Evolutionary conservation across 2,888 invertebrate species (phyloP), one percentile per base, ranked within the genome.

Genomic region (Agriotes lineatus): DNA sequence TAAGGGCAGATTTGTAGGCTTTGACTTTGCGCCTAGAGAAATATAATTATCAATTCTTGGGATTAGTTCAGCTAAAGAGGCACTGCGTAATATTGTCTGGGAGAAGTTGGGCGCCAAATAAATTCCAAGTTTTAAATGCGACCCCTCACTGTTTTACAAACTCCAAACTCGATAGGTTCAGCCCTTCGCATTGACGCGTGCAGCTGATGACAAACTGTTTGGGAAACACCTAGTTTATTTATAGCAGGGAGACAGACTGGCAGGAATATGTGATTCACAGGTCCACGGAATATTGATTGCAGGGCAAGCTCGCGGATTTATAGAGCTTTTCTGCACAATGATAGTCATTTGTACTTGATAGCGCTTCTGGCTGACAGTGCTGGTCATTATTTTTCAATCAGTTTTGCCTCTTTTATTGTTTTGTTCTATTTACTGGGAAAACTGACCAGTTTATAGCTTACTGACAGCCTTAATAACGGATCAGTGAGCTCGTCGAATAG

Each of bases 181-280:
- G 22, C 37, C 50, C 25, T 52, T 50, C 16, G 39, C 50, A 50
- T 48, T 39, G 50, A 61, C 61, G 61, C 61, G 33, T 30, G 33
- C 16, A 9, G 52, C 1, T 59, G 65, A 48, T 66, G 65, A 58
- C 52, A 59, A 42, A 45, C 59, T 25, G 56, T 67, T 67, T 37
- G 35, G 67, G 67, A 67, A 67, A 62, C 67, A 67, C 67, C 54
- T 54, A 45, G 57, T 67, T 67, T 67, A 67, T 67, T 67, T 67
- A 56, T 67, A 67, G 67, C 54, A 67, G 57, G 56, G 61, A 45
- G 59, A 60, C 61, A 57, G 67, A 57, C 61, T 67, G 67, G 48
- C 61, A 50, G 62, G 25, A 62, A 63, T 48, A 60, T 66, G 61
- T 57, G 57, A 67, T 67, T 62, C 67, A 67, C 62, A 61, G 67